Conservation (phyloP, 2,888 invertebrate genomes). For the Hydropsyche betteni region DNA sequence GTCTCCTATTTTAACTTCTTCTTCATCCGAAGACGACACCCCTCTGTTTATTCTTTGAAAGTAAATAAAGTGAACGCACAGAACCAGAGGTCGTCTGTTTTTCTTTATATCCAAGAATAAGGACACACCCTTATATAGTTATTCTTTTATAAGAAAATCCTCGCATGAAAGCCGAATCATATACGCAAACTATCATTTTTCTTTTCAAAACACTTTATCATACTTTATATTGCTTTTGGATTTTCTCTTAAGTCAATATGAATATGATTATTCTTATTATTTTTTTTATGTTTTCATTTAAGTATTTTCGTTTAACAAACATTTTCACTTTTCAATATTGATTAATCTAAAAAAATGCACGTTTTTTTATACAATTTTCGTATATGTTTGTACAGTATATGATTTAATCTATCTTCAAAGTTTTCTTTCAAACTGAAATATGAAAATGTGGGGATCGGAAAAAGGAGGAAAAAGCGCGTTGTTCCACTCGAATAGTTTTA, state of each 20-base stretch:
- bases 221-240: too few relatives aligned
- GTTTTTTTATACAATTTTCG: too few relatives aligned
- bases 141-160: background rate
- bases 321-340: too few relatives aligned
- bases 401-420: too few relatives aligned
- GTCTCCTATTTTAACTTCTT: background rate
- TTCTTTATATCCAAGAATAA: slow-evolving; percentile 23
- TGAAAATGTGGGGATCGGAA: slow-evolving; percentile 19
- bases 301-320: background rate
- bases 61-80: slow-evolving; percentile 42
- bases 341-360: too few relatives aligned
- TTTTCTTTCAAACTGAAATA: slow-evolving; percentile 3
- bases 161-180: slow-evolving; percentile 7
- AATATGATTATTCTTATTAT: background rate
- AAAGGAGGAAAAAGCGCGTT: slow-evolving; percentile 4
- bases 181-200: background rate
- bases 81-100: slow-evolving; percentile 34
- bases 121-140: too few relatives aligned
- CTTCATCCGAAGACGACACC: slow-evolving; percentile 20
- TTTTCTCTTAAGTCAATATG: too few relatives aligned
- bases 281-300: background rate
- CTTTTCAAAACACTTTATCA: too few relatives aligned
- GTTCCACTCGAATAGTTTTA: slow-evolving; percentile 37
- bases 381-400: too few relatives aligned
- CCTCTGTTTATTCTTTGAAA: slow-evolving; percentile 43